Evolutionary conservation across 2,113 vertebrate species (phyloP).

Genomic region (Eolophus roseicapilla): DNA sequence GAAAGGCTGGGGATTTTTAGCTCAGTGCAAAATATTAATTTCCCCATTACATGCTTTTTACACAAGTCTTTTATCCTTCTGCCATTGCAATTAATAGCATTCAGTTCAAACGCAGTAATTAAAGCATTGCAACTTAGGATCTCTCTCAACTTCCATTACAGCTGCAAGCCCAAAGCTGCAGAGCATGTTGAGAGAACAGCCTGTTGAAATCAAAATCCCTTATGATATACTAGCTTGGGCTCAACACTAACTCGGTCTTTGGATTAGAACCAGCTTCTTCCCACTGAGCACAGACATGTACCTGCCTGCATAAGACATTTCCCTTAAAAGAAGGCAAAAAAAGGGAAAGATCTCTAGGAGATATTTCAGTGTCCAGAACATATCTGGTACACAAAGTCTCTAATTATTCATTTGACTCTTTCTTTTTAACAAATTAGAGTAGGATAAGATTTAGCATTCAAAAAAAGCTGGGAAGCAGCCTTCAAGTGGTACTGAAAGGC

Average conservation of each 20-base stretch:
- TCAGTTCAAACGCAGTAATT: background rate
- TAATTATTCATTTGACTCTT: background rate
- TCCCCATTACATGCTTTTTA: background rate
- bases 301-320: background rate
- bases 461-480: background rate
- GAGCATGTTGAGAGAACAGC: background rate
- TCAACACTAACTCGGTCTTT: background rate
- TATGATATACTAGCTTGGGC: background rate
- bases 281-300: background rate
- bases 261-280: background rate
- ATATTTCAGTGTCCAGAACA: background rate
- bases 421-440: background rate
- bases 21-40: background rate
- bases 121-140: background rate
- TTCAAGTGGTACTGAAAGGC: background rate
- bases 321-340: background rate
- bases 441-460: background rate
- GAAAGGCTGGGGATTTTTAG: background rate
- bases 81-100: background rate
- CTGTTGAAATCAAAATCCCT: background rate
- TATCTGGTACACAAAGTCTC: background rate
- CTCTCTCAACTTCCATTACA: background rate
- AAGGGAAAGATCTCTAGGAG: background rate
- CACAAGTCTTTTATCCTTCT: background rate
- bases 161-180: background rate